Conservation (phyloP, 2,888 invertebrate species). For the Corythucha ciliata region DNA sequence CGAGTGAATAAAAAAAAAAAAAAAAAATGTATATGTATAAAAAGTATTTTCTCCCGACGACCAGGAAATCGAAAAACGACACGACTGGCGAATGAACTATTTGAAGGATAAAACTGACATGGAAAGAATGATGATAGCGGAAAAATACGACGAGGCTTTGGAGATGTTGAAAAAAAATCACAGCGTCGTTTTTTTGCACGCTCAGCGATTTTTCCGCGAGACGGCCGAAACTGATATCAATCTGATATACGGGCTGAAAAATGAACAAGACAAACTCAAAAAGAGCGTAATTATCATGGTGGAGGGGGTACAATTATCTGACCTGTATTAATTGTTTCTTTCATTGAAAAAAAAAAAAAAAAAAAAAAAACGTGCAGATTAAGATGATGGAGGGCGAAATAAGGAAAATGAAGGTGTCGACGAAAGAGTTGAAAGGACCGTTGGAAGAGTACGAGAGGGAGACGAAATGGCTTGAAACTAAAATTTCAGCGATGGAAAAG, state of each 20-base stretch:
- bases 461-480: slow-evolving; percentile 20
- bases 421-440: slow-evolving; percentile 5
- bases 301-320: too few relatives aligned
- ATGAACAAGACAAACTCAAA: neutral
- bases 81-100: neutral
- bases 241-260: slow-evolving; percentile 8
- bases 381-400: neutral
- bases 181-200: neutral
- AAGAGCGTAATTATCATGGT: too few relatives aligned
- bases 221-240: slow-evolving; percentile 22
- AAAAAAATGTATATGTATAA: too few relatives aligned
- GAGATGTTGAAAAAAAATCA: neutral
- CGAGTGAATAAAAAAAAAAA: too few relatives aligned
- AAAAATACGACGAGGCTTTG: neutral
- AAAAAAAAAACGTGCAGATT: neutral
- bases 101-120: neutral
- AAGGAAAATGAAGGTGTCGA: neutral
- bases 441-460: slow-evolving; percentile 15
- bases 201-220: slow-evolving; percentile 14
- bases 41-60: too few relatives aligned
- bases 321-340: neutral
- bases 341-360: neutral
- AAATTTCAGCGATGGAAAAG: slow-evolving; percentile 18
- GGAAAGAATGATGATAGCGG: neutral
- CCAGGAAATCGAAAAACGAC: neutral